Percentiles rank a stretch among this genome's conserved stretches.
Conservation (phyloP, 2,113 vertebrate genomes). For the Cervus canadensis region DNA sequence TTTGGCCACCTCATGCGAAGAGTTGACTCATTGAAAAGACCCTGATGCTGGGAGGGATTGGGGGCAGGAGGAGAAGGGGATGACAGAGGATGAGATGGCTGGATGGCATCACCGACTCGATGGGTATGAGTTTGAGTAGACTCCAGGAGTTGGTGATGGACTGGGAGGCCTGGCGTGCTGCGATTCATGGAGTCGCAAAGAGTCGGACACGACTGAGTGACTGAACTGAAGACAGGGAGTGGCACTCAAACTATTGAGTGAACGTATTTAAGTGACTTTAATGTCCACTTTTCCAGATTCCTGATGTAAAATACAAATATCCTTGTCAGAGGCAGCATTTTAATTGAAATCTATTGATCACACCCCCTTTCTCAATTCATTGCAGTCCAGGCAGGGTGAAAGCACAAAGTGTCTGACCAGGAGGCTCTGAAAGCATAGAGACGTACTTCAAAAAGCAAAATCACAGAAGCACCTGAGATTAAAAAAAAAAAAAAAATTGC, state of each 20-base stretch:
- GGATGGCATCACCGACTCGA: no score
- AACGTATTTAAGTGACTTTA: not conserved
- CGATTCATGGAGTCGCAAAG: no score
- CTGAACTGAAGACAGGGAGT: not conserved
- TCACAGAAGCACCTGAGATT: not conserved
- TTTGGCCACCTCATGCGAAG: no score
- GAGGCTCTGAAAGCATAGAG: not conserved
- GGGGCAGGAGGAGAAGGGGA: no score
- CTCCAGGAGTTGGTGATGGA: no score
- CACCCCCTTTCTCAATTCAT: not conserved
- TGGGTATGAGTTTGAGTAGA: no score
- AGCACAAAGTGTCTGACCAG: not conserved
- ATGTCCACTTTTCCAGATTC: not conserved
- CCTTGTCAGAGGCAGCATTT: not conserved
- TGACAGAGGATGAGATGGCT: no score
- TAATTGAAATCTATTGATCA: not conserved
- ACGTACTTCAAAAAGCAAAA: not conserved
- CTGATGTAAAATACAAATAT: not conserved
- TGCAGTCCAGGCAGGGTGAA: not conserved
- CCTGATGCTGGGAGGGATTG: no score
- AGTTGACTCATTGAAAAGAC: no score
- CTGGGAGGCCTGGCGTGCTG: no score
- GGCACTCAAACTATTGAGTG: not conserved
- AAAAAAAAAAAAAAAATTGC: not conserved
- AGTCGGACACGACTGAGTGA: no score